phyloP scores from a whole-genome alignment of 2,797 vertebrate species.

The Paramormyrops hopkinsi region DNA sequence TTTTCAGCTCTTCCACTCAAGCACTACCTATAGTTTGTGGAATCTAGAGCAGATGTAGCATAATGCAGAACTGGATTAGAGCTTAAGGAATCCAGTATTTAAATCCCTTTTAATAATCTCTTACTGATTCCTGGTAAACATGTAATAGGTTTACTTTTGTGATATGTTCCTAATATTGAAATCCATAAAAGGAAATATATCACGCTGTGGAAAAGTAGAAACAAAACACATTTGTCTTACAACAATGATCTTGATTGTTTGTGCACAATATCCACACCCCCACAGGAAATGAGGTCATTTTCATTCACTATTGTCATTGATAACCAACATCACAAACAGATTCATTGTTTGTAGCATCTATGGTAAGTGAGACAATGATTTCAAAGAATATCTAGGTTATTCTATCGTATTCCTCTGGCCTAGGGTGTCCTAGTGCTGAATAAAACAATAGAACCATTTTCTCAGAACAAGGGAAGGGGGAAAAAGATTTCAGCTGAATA shows the following conservation, averaged over 20 bases:
- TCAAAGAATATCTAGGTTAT: constrained; percentile 10
- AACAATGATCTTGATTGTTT: neutral
- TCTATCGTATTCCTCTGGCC: neutral
- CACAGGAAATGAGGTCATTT: constrained; percentile 15
- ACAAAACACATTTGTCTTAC: neutral
- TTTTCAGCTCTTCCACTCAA: constrained; percentile 5
- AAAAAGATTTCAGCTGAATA: constrained; percentile 6
- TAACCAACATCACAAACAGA: neutral
- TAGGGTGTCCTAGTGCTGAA: neutral
- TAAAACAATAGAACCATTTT: constrained; percentile 14
- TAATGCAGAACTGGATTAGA: neutral
- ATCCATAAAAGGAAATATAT: constrained; percentile 6
- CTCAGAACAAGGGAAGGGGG: neutral
- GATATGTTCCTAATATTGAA: neutral
- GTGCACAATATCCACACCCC: neutral
- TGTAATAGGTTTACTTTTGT: constrained; percentile 1
- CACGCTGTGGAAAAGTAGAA: neutral
- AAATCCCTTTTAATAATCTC: constrained; percentile 20
- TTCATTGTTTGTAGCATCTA: neutral
- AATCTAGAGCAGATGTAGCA: neutral
- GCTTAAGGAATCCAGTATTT: neutral
- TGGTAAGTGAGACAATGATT: constrained; percentile 14
- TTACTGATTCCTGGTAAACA: neutral
- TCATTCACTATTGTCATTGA: neutral
- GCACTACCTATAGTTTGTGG: neutral